These are phyloP conservation scores for Drosophila yakuba DNA, from an alignment of 1,140 invertebrate genomes.

Conservation along the genomic window DNA sequence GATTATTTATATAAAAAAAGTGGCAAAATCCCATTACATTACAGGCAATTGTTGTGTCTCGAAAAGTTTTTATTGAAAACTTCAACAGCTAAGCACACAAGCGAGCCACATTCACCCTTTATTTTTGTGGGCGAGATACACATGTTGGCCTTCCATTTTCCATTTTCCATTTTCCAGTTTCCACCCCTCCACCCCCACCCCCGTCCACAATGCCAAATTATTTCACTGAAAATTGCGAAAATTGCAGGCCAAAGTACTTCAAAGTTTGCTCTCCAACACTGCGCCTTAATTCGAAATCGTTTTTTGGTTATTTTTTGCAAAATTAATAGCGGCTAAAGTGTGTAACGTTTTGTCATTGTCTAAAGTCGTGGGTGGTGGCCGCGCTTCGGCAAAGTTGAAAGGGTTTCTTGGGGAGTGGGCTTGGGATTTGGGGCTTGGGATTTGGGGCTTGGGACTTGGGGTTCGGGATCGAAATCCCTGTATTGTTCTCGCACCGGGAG, in stretches of 20 bases:
- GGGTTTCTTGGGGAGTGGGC: neutral
- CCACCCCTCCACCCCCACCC: too few relatives aligned
- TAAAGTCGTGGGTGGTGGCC: neutral
- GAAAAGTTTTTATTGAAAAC: neutral
- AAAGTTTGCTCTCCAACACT: conserved; percentile 38
- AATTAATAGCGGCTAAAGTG: conserved; percentile 76
- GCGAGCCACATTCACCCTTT: neutral
- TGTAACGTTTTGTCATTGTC: conserved; percentile 73
- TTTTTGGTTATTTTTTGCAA: conserved; percentile 64
- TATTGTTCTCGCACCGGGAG: conserved; percentile 23
- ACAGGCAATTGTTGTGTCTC: neutral
- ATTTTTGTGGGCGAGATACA: conserved; percentile 1
- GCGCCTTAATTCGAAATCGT: conserved; percentile 13
- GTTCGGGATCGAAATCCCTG: neutral
- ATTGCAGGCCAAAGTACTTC: conserved; percentile 13
- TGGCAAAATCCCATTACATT: conserved; percentile 5
- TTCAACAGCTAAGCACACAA: conserved; percentile 10
- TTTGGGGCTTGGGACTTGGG: too few relatives aligned
- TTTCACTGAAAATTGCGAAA: conserved; percentile 14
- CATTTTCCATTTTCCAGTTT: neutral
- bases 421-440: too few relatives aligned
- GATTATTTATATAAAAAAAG: neutral
- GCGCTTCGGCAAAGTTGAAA: too few relatives aligned
- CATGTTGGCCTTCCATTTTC: conserved; percentile 9
- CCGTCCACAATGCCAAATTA: conserved; percentile 14